A percentile compares a stretch with the other conserved stretches of the same genome.
Evolutionary conservation across 2,113 vertebrate species (phyloP).

Genomic region (Lepidothrix coronata): DNA sequence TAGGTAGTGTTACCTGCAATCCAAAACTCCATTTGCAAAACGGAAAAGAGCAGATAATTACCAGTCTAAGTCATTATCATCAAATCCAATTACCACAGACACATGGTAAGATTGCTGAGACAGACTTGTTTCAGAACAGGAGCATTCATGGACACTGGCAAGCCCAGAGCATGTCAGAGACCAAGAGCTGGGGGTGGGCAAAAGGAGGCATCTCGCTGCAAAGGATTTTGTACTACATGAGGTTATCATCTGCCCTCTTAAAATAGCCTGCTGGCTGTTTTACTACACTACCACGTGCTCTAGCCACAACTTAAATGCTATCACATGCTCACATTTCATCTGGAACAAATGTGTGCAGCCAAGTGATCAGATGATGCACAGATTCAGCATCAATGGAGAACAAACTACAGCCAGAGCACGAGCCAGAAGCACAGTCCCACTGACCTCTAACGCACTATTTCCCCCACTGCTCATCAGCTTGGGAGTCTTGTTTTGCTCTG

Average conservation of each 20-base stretch:
- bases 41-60: neutral
- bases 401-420: fast-evolving
- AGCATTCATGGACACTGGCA: neutral
- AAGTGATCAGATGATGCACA: slow-evolving; percentile 23
- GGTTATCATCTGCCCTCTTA: slow-evolving; percentile 42
- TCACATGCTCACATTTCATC: slow-evolving; percentile 54
- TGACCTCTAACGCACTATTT: neutral
- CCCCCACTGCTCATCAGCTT: neutral
- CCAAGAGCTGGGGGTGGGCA: neutral
- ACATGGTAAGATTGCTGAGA: neutral
- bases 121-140: neutral
- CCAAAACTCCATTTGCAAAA: neutral
- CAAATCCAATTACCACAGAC: neutral
- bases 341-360: slow-evolving; percentile 33
- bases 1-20: neutral
- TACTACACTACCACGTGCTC: slow-evolving; percentile 32
- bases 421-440: neutral
- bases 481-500: neutral
- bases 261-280: slow-evolving; percentile 38
- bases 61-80: neutral
- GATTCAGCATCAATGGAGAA: neutral
- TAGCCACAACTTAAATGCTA: neutral
- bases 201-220: neutral
- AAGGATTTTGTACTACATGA: neutral
- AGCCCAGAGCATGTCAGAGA: neutral